Conservation (phyloP, 1,140 invertebrate species). For the Pissodes strobi region DNA sequence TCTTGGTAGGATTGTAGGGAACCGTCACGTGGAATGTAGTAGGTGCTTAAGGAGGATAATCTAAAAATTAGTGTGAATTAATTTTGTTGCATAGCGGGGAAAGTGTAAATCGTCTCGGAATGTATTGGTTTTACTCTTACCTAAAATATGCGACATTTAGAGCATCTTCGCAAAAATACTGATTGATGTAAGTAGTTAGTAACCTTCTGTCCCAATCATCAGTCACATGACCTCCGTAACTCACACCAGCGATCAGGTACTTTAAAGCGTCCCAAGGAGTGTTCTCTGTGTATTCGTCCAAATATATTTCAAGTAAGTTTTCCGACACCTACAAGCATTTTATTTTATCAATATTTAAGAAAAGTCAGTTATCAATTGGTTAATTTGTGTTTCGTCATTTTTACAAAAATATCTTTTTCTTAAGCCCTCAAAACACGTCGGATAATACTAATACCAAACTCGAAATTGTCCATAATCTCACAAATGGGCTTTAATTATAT, state of each 20-base stretch:
- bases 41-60: conserved; percentile 69
- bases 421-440: no score
- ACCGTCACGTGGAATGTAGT: conserved; percentile 83
- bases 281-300: conserved; percentile 76
- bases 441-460: no score
- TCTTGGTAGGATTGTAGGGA: conserved; percentile 77
- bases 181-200: conserved; percentile 78
- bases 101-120: no score
- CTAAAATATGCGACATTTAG: conserved; percentile 69
- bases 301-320: conserved; percentile 76
- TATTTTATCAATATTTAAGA: background rate
- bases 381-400: no score
- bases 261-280: conserved; percentile 90
- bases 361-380: no score
- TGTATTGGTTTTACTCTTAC: no score
- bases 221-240: conserved; percentile 93
- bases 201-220: conserved; percentile 91
- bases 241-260: conserved; percentile 90
- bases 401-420: no score
- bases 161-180: conserved; percentile 76
- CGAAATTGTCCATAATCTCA: no score
- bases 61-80: no score
- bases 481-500: no score
- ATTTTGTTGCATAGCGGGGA: no score
- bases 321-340: conserved; percentile 71